Conservation (phyloP, 2,797 vertebrate species). For the Anisognathus igniventris region DNA sequence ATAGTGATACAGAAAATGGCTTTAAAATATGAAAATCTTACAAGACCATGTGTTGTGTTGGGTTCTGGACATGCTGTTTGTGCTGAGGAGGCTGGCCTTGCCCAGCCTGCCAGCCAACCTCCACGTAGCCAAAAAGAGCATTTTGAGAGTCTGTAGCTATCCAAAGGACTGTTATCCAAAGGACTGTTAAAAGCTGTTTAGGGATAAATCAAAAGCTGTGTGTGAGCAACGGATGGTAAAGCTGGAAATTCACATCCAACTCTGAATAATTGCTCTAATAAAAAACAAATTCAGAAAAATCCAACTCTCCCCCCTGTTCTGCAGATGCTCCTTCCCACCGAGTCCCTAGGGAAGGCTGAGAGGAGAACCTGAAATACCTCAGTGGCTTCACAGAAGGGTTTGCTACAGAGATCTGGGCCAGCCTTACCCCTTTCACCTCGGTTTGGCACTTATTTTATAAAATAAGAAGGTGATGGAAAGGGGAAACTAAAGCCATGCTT, state of each 20-base stretch:
- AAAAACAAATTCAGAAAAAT: not conserved
- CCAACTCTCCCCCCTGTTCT: not conserved
- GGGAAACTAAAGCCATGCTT: constrained; percentile 29
- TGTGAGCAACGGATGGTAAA: not conserved
- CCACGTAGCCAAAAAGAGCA: not conserved
- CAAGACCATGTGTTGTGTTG: not conserved
- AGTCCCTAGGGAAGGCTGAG: not conserved
- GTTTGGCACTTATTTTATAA: constrained; percentile 21
- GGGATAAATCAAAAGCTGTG: not conserved
- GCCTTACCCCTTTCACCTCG: not conserved
- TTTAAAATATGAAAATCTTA: not conserved
- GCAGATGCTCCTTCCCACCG: not conserved
- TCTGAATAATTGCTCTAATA: not conserved
- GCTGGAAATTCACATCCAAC: not conserved
- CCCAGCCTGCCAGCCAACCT: not conserved
- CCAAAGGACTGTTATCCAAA: constrained; percentile 15
- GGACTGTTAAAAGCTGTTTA: not conserved
- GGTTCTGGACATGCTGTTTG: not conserved
- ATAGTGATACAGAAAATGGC: not conserved
- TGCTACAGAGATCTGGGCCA: not conserved
- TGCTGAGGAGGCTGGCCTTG: not conserved
- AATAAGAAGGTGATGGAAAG: not conserved
- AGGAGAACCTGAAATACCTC: not conserved
- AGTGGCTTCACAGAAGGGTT: not conserved
- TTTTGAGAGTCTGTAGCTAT: not conserved